phyloP scores from a whole-genome alignment of 2,888 invertebrate genomes.

The Rhimphoctona megacephalus region DNA sequence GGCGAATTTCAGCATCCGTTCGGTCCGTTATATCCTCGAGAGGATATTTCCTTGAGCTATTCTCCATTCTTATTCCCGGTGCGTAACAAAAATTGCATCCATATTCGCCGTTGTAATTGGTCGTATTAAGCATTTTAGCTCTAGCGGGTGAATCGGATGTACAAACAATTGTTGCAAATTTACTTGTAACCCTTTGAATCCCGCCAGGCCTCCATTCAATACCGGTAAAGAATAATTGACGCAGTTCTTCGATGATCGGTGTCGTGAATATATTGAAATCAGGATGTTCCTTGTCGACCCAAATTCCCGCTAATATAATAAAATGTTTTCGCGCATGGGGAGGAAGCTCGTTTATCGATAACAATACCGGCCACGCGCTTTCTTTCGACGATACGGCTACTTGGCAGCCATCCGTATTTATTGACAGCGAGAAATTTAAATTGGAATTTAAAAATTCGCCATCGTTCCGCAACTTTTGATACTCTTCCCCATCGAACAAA shows the following conservation, averaged over 20 bases:
- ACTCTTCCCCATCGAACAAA: constrained; percentile 53
- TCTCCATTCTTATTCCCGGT: constrained; percentile 10
- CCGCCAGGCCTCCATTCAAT: constrained; percentile 28
- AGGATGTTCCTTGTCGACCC: constrained; percentile 51
- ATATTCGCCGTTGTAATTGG: constrained; percentile 37
- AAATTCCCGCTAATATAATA: constrained; percentile 57
- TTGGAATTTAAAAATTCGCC: constrained; percentile 39
- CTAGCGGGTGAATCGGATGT: constrained; percentile 25
- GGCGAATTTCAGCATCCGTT: constrained; percentile 19
- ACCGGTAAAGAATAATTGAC: constrained; percentile 7
- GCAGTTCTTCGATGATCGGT: constrained; percentile 25
- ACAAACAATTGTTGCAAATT: constrained; percentile 24
- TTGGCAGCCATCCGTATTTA: constrained; percentile 60
- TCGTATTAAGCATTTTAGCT: constrained; percentile 6
- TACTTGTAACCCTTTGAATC: constrained; percentile 18
- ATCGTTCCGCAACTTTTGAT: constrained; percentile 37
- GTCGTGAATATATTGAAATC: constrained; percentile 1
- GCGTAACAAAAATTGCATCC: constrained; percentile 48
- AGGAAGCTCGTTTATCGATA: constrained; percentile 52
- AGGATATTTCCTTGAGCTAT: constrained; percentile 24
- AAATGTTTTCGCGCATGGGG: constrained; percentile 53
- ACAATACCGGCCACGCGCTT: constrained; percentile 58
- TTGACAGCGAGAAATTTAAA: constrained; percentile 51
- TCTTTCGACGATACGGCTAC: constrained; percentile 52
- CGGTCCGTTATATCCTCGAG: constrained; percentile 27